A percentile compares a stretch with the other conserved stretches of the same genome.
Conservation (phyloP, 2,888 invertebrate genomes). For the Lycia hirtaria region DNA sequence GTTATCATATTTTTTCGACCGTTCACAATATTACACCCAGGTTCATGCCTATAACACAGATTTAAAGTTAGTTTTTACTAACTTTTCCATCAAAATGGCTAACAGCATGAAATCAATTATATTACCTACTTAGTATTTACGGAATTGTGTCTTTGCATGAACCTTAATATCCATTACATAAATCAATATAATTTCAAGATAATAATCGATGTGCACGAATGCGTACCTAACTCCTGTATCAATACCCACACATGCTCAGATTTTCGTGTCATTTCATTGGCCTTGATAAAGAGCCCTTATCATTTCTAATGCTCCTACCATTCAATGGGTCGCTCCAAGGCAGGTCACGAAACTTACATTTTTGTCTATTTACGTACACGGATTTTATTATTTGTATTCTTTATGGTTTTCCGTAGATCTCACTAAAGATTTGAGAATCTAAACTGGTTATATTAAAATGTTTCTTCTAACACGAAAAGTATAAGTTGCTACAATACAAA, state of each 20-base stretch:
- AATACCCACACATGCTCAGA: not conserved
- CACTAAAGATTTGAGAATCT: not conserved
- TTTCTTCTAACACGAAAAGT: not conserved
- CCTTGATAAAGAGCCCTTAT: constrained; percentile 23
- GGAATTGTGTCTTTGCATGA: too few species aligned
- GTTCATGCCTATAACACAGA: too few species aligned
- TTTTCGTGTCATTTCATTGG: constrained; percentile 1
- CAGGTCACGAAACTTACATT: constrained; percentile 32
- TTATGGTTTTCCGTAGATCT: constrained; percentile 9
- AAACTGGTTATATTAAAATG: not conserved
- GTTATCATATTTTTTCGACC: too few species aligned
- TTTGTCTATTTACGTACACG: constrained; percentile 10
- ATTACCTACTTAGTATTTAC: too few species aligned
- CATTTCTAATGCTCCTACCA: constrained; percentile 36
- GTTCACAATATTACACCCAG: too few species aligned
- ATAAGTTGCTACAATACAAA: not conserved
- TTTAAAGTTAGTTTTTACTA: too few species aligned
- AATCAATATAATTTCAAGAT: constrained; percentile 1
- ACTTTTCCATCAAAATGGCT: too few species aligned
- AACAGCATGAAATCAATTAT: too few species aligned
- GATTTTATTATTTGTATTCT: constrained; percentile 15
- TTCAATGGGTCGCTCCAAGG: constrained; percentile 33
- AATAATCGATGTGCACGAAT: not conserved
- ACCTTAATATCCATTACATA: too few species aligned
- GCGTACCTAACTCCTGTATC: not conserved